Percentiles rank a stretch among this genome's conserved stretches.
Conservation (phyloP, 2,113 vertebrate species). For the Petromus typicus region DNA sequence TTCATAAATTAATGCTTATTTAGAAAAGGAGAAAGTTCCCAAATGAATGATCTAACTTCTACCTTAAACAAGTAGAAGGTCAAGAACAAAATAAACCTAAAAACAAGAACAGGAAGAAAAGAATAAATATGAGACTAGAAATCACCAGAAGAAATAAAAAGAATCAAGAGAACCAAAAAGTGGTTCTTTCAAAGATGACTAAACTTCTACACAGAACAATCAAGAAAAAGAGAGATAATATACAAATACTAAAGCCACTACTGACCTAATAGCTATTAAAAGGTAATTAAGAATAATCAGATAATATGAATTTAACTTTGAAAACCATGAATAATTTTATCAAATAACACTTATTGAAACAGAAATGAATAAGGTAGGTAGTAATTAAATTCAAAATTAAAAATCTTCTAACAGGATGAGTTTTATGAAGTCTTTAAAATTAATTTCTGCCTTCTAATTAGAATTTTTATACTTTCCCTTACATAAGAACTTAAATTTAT, state of each 20-base stretch:
- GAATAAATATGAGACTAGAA: not conserved
- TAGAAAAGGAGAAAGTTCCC: not conserved
- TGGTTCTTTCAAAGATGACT: conserved; percentile 27
- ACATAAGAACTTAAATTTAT: conserved; percentile 30
- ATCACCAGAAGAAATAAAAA: conserved; percentile 20
- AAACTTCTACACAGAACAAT: conserved; percentile 6
- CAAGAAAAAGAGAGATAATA: not conserved
- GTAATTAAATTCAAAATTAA: conserved; percentile 29
- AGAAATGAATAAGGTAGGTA: not conserved
- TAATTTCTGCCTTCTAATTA: conserved; percentile 24
- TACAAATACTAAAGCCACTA: not conserved
- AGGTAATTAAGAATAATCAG: not conserved
- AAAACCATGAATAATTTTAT: conserved; percentile 18
- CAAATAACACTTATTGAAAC: not conserved
- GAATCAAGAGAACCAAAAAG: conserved; percentile 18
- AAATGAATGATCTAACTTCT: not conserved
- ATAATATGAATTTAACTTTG: conserved; percentile 6
- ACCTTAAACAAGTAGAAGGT: conserved; percentile 8
- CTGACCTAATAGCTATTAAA: not conserved
- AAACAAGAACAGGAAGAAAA: not conserved
- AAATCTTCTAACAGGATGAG: conserved; percentile 16
- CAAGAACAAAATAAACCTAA: conserved; percentile 13
- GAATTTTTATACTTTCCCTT: conserved; percentile 44
- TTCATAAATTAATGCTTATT: not conserved
- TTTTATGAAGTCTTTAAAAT: conserved; percentile 37